Evolutionary conservation across 1,140 invertebrate genomes (phyloP), one percentile per base, ranked within the genome.

Genomic region (Mamestra configurata): DNA sequence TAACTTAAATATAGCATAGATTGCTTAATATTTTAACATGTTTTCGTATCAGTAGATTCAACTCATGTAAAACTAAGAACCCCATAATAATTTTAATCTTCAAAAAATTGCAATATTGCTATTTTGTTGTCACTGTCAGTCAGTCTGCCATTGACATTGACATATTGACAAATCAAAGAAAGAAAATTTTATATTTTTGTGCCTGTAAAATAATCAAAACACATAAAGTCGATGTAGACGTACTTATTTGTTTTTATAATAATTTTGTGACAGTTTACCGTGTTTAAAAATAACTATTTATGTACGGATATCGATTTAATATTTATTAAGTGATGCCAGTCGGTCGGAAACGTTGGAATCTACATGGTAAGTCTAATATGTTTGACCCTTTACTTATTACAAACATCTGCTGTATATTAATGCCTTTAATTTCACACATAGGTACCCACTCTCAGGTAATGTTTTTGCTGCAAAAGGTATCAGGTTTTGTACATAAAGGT

Each of bases 291-390:
- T 66, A 59, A 79, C 22, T 40, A 31, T 75, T 64, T 79, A 51
- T 78, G 76, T 73, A 79, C n/a, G 24, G 35, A 53, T 72, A 71
- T 53, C 64, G 43, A 11, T 76, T 77, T 57, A 51, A 64, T 66
- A 64, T 77, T 68, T 11, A 31, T n/a, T 73, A 75, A 84, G 86
- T 84, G 85, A 94, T 94, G 93, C 89, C 93, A 82, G 87, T 93
- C 80, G 93, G 95, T 83, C 89, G 96, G 77, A 96, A 96, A 89
- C 92, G 95, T 43, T 96, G 96, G 96, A 96, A 95, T 86, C 85
- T 96, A 81, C 95, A 96, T 92, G 95, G 96, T 96, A 95, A 95
- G 90, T 92, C 8, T 72, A 51, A 35, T 46, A 4, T 24, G n/a
- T 57, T 11, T 5, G 1, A 31, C 2, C 1, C 20, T 22, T 20